A percentile compares a stretch with the other conserved stretches of the same genome.
These are phyloP conservation scores for Linnaemya vulpina DNA, from an alignment of 2,888 invertebrate species.

Conservation along the genomic window DNA sequence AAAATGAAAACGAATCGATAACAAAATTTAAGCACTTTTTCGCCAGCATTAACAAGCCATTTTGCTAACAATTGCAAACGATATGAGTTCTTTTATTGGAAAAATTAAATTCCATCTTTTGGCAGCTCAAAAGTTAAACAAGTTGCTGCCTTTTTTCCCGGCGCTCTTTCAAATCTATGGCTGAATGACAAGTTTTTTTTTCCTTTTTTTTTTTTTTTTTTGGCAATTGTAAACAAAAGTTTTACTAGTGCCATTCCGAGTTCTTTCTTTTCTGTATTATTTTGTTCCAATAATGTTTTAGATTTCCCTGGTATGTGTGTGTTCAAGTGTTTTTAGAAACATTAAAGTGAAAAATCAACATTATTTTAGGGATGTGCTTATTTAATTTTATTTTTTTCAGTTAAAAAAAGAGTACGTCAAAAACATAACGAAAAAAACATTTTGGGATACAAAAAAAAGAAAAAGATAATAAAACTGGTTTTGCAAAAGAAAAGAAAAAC, in stretches of 20 bases:
- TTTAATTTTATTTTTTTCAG: not conserved
- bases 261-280: not conserved
- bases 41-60: not conserved
- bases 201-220: too few relatives aligned
- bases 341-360: conserved; percentile 35
- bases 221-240: not conserved
- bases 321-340: conserved; percentile 1
- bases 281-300: not conserved
- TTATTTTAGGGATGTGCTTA: conserved; percentile 35
- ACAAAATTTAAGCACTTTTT: not conserved
- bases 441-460: not conserved
- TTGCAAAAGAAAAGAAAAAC: not conserved
- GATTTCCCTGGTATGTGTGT: not conserved
- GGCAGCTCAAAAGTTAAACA: not conserved
- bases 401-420: not conserved
- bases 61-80: not conserved
- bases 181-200: not conserved
- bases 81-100: not conserved
- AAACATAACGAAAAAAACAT: not conserved
- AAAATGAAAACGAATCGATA: conserved; percentile 1
- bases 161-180: too few relatives aligned
- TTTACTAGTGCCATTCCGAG: not conserved
- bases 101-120: conserved; percentile 4
- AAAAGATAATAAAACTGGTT: not conserved
- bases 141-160: not conserved